Conservation (phyloP, 1,140 invertebrate genomes). For the Caligus rogercresseyi region DNA sequence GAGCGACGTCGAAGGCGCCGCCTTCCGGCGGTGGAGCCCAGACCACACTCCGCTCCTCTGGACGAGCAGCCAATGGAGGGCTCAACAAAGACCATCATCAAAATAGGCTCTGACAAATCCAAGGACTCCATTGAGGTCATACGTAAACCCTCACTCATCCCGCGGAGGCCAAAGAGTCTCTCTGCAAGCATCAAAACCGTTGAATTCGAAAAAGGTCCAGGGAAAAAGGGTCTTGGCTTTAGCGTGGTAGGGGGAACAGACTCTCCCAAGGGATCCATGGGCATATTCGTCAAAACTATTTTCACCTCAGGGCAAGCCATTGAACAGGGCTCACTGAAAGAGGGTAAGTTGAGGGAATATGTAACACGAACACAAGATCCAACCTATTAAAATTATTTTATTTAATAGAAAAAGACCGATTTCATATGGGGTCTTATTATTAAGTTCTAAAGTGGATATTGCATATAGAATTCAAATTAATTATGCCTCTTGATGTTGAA, state of each 20-base stretch:
- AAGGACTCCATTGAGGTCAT: conserved; percentile 6
- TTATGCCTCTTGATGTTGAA: too few relatives aligned
- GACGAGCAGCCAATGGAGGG: neutral
- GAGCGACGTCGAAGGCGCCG: conserved; percentile 11
- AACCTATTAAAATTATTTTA: too few relatives aligned
- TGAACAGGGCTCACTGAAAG: conserved; percentile 55
- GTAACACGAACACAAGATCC: conserved; percentile 7
- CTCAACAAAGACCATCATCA: conserved; percentile 13
- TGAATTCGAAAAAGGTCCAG: conserved; percentile 60
- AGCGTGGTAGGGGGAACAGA: conserved; percentile 77
- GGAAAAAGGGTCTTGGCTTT: conserved; percentile 69
- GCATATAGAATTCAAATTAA: too few relatives aligned
- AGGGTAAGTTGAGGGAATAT: conserved; percentile 43
- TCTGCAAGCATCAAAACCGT: conserved; percentile 40
- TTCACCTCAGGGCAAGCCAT: conserved; percentile 71
- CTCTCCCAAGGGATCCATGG: conserved; percentile 68
- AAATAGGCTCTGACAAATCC: conserved; percentile 3
- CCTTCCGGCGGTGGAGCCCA: conserved; percentile 10
- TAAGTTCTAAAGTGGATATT: too few relatives aligned
- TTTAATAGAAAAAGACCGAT: too few relatives aligned
- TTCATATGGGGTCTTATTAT: too few relatives aligned
- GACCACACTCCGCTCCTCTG: conserved; percentile 15
- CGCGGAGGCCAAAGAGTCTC: conserved; percentile 34
- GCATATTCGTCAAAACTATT: conserved; percentile 76
- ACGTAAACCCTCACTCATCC: conserved; percentile 27